These are phyloP conservation scores for Nycteola revayana DNA, from an alignment of 2,888 invertebrate genomes.

Conservation along the genomic window DNA sequence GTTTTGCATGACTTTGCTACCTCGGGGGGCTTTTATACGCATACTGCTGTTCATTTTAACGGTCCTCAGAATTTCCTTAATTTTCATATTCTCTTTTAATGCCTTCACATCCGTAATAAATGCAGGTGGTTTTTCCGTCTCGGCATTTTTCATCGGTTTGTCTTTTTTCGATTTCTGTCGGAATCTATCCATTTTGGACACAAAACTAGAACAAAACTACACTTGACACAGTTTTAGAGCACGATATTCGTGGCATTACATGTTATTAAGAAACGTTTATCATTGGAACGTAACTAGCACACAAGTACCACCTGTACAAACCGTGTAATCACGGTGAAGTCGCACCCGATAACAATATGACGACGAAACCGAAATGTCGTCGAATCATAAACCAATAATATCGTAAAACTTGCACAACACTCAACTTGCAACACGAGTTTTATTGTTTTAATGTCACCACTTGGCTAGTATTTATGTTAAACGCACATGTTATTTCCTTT, in stretches of 20 bases:
- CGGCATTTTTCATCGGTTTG: constrained; percentile 46
- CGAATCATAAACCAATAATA: constrained; percentile 34
- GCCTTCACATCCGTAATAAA: constrained; percentile 60
- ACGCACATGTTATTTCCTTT: too few relatives aligned
- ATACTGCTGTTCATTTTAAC: constrained; percentile 74
- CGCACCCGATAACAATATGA: constrained; percentile 58
- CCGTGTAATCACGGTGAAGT: constrained; percentile 55
- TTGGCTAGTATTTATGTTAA: constrained; percentile 17
- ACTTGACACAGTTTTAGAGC: not conserved
- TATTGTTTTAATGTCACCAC: constrained; percentile 24
- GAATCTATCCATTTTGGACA: constrained; percentile 56
- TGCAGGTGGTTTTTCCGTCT: constrained; percentile 49
- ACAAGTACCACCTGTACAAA: constrained; percentile 65
- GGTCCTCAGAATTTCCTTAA: constrained; percentile 66
- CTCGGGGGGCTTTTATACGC: constrained; percentile 62
- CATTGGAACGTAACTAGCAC: constrained; percentile 37
- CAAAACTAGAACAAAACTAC: constrained; percentile 5
- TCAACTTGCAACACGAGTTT: constrained; percentile 17
- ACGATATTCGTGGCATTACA: constrained; percentile 19
- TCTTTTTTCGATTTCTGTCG: constrained; percentile 62
- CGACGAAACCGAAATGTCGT: constrained; percentile 37
- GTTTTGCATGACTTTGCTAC: constrained; percentile 63
- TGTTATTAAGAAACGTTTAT: constrained; percentile 42
- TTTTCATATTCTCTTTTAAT: constrained; percentile 68
- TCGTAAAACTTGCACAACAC: constrained; percentile 17